Conservation (phyloP, 2,113 vertebrate genomes). For the Thalassoma bifasciatum region DNA sequence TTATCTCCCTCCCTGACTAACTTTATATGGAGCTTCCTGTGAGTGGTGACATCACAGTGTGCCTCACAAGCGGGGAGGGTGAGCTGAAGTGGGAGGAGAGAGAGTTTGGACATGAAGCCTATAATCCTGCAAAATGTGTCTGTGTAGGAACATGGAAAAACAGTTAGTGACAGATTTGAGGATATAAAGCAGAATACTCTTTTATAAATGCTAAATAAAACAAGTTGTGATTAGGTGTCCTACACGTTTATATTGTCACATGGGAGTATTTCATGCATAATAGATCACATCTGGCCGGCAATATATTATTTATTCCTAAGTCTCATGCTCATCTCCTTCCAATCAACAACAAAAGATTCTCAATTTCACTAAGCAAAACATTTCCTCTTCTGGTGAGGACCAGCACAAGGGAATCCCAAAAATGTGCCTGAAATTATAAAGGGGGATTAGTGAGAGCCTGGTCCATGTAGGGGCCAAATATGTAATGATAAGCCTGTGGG, state of each 20-base stretch:
- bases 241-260: background rate
- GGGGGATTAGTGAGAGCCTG: constrained; percentile 73
- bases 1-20: constrained; percentile 59
- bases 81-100: constrained; percentile 33
- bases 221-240: background rate
- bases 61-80: constrained; percentile 24
- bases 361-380: constrained; percentile 12
- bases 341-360: background rate
- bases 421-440: constrained; percentile 80
- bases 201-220: background rate
- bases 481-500: constrained; percentile 72
- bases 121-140: constrained; percentile 34
- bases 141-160: constrained; percentile 41
- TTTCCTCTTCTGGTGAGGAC: constrained; percentile 54
- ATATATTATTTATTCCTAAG: background rate
- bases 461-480: constrained; percentile 65
- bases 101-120: constrained; percentile 15
- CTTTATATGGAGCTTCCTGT: constrained; percentile 85
- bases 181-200: background rate
- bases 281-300: background rate
- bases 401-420: constrained; percentile 75
- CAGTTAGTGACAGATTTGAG: constrained; percentile 2
- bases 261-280: background rate
- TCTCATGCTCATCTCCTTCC: constrained; percentile 3
- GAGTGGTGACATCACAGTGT: constrained; percentile 69